Base-by-base conservation (phyloP, 2,113 vertebrate genomes). In the Lophura nycthemera region DNA sequence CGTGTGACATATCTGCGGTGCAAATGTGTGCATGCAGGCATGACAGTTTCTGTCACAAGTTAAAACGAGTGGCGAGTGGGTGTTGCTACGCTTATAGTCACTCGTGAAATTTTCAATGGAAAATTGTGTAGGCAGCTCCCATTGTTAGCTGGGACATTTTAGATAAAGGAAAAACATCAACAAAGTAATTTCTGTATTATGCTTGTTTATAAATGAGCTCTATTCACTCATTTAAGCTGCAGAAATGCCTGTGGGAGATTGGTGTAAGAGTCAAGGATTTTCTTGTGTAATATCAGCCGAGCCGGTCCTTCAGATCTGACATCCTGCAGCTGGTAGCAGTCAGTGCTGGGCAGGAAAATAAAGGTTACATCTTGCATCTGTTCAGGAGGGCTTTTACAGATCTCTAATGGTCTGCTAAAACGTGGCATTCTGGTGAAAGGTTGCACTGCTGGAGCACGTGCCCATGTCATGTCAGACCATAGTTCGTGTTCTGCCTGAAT, bases 11-110 rank as follows among this genome's bases (percentile, higher is more conserved):
- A 93, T 89, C 89, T 92, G 93, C 34, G 15, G 94, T 94, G 91
- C 83, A 91, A 95, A 94, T 95, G 95, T 96, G 94, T 92, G 95
- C 95, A 81, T 93, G 90, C 88, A 96, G 93, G 91, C 91, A 94
- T 95, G 94, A 95, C 96, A 95, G 96, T 96, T 97, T 95, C 94
- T 95, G 95, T 96, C 92, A 95, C 93, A 94, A 95, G 94, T 86
- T 93, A 96, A 95, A 96, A 86, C n/a, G 90, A 95, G 91, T 74
- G 91, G 94, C 30, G 65, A 95, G 94, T 95, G 94, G 95, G 95
- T 90, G 94, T 95, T 4, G n/a, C 94, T 94, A 93, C 59, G 22
- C 80, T 96, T 90, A 83, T 81, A 96, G 95, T 95, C 94, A 86
- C 82, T 92, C 75, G 64, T 84, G 86, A 96, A 97, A 86, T 96